phyloP scores from a whole-genome alignment of 2,113 vertebrate genomes.

The Riparia riparia region DNA sequence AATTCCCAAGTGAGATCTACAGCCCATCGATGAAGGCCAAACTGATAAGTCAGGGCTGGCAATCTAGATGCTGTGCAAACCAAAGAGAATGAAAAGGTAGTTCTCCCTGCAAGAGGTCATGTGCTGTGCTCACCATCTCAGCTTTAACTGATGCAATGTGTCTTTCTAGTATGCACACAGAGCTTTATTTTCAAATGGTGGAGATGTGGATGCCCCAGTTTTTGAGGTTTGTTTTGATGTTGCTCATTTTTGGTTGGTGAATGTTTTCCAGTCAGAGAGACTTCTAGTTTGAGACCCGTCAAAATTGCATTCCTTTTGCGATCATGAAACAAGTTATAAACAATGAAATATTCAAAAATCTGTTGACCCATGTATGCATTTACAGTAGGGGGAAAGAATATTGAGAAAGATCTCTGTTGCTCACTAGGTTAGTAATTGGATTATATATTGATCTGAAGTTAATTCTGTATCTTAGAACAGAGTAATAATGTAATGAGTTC shows the following conservation, averaged over 20 bases:
- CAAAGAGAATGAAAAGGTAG: neutral
- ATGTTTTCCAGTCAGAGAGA: neutral
- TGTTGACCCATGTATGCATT: neutral
- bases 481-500: neutral
- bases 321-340: neutral
- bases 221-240: neutral
- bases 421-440: neutral
- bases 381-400: neutral
- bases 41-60: neutral
- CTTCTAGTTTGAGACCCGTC: neutral
- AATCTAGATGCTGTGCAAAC: neutral
- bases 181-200: neutral
- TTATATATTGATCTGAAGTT: conserved; percentile 36
- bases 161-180: neutral
- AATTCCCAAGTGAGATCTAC: neutral
- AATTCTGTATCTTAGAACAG: neutral
- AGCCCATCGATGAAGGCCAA: neutral
- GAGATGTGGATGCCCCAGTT: neutral
- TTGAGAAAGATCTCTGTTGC: neutral
- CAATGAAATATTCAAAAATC: neutral
- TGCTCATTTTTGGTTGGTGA: neutral
- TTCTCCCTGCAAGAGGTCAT: neutral
- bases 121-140: accelerated
- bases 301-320: neutral
- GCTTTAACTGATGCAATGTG: neutral